Percentiles rank a stretch among this genome's conserved stretches.
phyloP scores from a whole-genome alignment of 2,113 vertebrate genomes.

The Rattus norvegicus region GRCr8 NC_086031.1:34602001-34602500 shows the following conservation, averaged over 20 bases:
- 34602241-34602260: neutral
- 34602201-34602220: neutral
- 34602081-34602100: neutral
- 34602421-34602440: neutral
- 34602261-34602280: neutral
- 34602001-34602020: neutral
- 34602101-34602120: neutral
- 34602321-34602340: neutral
- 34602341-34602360: neutral
- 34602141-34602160: neutral
- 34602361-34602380: neutral
- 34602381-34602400: neutral
- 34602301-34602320: conserved; percentile 1
- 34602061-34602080: neutral
- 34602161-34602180: neutral
- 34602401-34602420: neutral
- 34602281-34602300: conserved; percentile 9
- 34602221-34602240: neutral
- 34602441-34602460: conserved; percentile 44
- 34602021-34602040: neutral
- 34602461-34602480: conserved; percentile 80
- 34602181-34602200: neutral
- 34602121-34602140: neutral
- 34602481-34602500: conserved; percentile 83
- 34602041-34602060: neutral